Conservation (phyloP, 2,888 invertebrate species). For the Norana najaformis region DNA sequence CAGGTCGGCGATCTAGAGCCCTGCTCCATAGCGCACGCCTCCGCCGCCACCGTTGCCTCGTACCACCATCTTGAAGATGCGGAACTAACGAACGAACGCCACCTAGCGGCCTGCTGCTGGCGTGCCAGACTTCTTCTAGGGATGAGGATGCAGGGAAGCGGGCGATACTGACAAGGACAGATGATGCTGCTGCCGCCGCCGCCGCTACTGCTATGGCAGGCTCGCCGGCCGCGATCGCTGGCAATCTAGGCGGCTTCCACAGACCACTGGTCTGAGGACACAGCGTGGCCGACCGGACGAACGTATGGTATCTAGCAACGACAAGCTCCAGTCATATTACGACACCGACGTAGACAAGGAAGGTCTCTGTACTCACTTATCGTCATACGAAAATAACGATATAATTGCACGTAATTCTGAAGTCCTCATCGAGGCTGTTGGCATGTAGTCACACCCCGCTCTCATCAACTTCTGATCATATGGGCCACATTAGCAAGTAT, state of each 20-base stretch:
- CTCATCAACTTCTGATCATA: too few species aligned
- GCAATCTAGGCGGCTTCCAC: neutral
- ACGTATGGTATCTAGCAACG: too few species aligned
- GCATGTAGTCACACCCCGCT: too few species aligned
- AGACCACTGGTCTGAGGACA: neutral
- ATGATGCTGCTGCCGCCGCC: neutral
- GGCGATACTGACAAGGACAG: neutral
- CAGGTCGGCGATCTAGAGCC: neutral
- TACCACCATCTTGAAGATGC: slow-evolving; percentile 1
- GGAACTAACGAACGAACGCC: neutral
- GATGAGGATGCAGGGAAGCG: neutral
- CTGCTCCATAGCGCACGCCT: neutral
- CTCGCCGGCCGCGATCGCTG: neutral
- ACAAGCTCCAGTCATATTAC: too few species aligned
- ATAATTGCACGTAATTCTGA: too few species aligned
- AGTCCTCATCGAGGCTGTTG: too few species aligned
- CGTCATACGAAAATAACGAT: too few species aligned
- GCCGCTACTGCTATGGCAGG: neutral
- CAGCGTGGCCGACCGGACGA: neutral
- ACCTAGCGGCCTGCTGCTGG: neutral
- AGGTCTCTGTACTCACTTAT: too few species aligned
- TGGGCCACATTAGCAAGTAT: too few species aligned
- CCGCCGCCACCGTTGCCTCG: neutral
- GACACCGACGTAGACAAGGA: too few species aligned
- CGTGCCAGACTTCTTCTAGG: neutral